Conservation (phyloP, 2,888 invertebrate species). For the Norana najaformis region DNA sequence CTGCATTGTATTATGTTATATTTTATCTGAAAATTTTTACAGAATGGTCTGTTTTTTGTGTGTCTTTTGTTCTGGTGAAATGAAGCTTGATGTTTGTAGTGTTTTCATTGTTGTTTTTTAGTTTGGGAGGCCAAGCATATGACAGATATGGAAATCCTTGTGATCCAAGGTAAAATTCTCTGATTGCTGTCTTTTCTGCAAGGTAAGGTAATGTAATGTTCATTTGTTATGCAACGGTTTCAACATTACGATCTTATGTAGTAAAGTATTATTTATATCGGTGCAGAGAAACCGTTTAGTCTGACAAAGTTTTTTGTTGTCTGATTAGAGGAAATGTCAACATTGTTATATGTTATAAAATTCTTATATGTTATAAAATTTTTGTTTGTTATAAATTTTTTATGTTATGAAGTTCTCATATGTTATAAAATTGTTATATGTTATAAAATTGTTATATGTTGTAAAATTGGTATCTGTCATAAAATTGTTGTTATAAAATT, state of each 20-base stretch:
- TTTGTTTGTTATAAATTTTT: too few relatives aligned
- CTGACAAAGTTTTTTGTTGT: not conserved
- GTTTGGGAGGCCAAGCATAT: not conserved
- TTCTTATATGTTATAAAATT: not conserved
- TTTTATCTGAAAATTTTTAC: not conserved
- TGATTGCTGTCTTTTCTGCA: not conserved
- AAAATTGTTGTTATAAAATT: too few relatives aligned
- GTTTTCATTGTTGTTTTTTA: not conserved
- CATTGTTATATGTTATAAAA: not conserved
- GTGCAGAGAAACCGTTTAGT: not conserved
- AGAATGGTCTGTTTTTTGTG: not conserved
- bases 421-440: too few relatives aligned
- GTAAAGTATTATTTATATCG: too few relatives aligned
- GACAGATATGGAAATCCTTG: constrained; percentile 20
- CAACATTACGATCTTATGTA: not conserved
- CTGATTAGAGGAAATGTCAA: not conserved
- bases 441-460: too few relatives aligned
- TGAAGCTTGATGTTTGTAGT: not conserved
- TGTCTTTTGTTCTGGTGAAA: not conserved
- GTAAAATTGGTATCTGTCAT: too few relatives aligned
- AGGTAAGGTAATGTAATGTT: not conserved
- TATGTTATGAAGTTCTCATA: too few relatives aligned
- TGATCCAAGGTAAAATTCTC: not conserved
- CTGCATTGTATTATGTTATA: not conserved
- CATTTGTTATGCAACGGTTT: not conserved